Base-by-base conservation (phyloP, 2,888 invertebrate genomes). In the Melinaea marsaeus region DNA sequence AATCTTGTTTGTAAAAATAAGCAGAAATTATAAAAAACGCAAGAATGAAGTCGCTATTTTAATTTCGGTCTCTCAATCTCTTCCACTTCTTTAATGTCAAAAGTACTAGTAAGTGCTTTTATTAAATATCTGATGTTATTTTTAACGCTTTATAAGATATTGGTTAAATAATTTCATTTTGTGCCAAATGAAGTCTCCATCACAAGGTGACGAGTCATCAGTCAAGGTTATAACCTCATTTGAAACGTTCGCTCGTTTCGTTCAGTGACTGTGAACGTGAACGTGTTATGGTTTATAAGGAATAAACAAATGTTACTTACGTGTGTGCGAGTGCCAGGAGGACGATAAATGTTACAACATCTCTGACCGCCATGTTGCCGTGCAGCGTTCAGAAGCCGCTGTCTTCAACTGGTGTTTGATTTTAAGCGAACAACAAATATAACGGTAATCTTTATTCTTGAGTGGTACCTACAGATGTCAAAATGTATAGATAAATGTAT, bases 301-400 rank as follows among this genome's bases (percentile, higher is more conserved):
- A 62, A 58, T 62, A 74, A 74, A 71, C 68, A 68, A 65, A 69
- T n/a, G 46, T 70, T 78, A 86, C 89, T 90, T 72, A 90, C 89
- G 77, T 76, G 64, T 85, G 84, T 77, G 81, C 79, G 61, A 88
- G 72, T 66, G 85, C 84, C 70, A 88, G 75, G 61, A 85, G 72
- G 67, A 64, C 66, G 77, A 89, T 77, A 75, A 81, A 67, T 55
- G 78, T 74, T 72, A 72, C 77, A 3, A 42, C 3, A 3, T 51
- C 32, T 51, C 32, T 51, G 63, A 62, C 69, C 67, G 79, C 75
- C 83, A 85, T 88, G 58, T 68, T 74, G 75, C 58, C 82, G 83
- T 81, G 77, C 72, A 65, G 70, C 76, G 68, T 64, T 71, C 75
- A 64, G 77, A 80, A 77, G 74, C 69, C 71, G 70, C 76, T 67